Evolutionary conservation across 2,113 vertebrate species (phyloP), one percentile per base, ranked within the genome.

Genomic region (Microtus oregoni): DNA sequence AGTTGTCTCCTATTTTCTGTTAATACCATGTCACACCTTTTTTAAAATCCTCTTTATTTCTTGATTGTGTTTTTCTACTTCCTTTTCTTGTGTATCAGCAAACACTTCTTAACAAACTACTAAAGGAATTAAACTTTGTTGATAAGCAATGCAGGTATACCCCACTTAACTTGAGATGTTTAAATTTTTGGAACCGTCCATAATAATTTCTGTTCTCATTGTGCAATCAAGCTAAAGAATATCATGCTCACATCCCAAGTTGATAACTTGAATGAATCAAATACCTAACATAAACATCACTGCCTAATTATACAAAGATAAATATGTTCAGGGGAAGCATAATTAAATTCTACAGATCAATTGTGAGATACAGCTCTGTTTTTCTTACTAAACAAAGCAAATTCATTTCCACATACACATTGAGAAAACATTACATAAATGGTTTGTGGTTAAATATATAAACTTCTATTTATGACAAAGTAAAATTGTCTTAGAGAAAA

Each of bases 201-300:
- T 24, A 68, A 2, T 2, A 70, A 68, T 61, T 63, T 0, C 7
- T 77, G 79, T 67, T n/a, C 22, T 30, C 73, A 79, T 65, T 85
- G 82, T 77, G 22, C 76, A 95, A 70, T 65, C 7, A 86, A 82
- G 0, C 13, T 35, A 55, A 67, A 67, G 20, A 79, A 82, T 70
- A 82, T 1, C 83, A 78, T 70, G 65, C n/a, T 93, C 17, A 52
- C 41, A 85, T 61, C 38, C 9, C 6, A 7, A 28, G 2, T 12
- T 89, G 38, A 63, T 89, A 91, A 52, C 26, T 47, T 76, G 92
- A 61, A 95, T 86, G 82, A 20, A 89, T 91, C 20, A 65, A 86
- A 26, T 1, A 13, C 13, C 50, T 50, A 58, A 3, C 67, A 28
- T 52, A 85, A 17, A 68, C 83, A 90, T 73, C 17, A 76, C 55